Percentiles rank a stretch among this genome's conserved stretches.
Evolutionary conservation across 2,797 vertebrate species (phyloP).

Genomic region (Okamejei kenojei): DNA sequence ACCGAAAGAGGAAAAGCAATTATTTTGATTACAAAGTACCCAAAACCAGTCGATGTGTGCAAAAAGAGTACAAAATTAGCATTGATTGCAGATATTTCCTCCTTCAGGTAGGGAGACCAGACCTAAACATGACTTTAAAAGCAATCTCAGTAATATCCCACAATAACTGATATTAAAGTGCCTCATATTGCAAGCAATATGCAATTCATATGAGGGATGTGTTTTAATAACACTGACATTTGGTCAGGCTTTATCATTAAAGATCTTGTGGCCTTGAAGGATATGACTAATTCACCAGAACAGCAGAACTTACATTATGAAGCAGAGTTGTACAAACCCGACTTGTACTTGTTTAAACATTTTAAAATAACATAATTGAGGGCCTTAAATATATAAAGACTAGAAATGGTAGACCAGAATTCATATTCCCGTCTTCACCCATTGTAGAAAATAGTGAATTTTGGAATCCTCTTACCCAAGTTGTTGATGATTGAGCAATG

Average conservation of each 20-base stretch:
- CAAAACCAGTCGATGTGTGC: background rate
- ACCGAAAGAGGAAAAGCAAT: background rate
- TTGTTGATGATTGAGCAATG: background rate
- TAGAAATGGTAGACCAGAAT: background rate
- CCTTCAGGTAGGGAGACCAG: too few species aligned
- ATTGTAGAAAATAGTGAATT: background rate
- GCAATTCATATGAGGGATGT: background rate
- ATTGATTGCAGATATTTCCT: too few species aligned
- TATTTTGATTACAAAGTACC: background rate
- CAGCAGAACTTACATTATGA: background rate
- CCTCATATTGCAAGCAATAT: background rate
- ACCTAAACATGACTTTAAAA: too few species aligned
- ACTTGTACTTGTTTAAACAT: too few species aligned
- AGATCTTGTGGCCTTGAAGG: background rate
- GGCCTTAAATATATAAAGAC: background rate
- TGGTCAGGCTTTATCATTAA: background rate
- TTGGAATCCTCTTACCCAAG: background rate
- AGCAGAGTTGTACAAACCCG: background rate
- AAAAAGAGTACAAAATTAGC: background rate
- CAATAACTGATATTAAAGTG: too few species aligned
- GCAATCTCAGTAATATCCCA: too few species aligned
- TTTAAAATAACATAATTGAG: background rate
- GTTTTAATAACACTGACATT: background rate
- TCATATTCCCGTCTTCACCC: too few species aligned
- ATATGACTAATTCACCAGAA: background rate